Percentiles rank a stretch among this genome's conserved stretches.
These are phyloP conservation scores for Drosophila albomicans DNA, from an alignment of 1,140 invertebrate genomes.

Conservation along the genomic window DNA sequence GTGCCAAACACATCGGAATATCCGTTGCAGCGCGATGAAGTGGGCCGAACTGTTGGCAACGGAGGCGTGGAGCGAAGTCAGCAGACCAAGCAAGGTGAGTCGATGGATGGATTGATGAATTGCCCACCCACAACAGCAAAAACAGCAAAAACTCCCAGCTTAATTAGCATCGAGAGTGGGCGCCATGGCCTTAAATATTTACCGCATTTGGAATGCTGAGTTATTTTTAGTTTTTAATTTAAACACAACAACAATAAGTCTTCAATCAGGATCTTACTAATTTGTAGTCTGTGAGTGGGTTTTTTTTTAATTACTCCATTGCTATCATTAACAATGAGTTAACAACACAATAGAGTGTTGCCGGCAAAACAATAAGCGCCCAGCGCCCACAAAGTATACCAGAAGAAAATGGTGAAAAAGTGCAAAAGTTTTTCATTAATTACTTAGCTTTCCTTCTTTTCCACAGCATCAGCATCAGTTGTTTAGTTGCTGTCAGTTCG, in stretches of 20 bases:
- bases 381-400: neutral
- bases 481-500: neutral
- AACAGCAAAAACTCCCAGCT: neutral
- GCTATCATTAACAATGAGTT: slow-evolving; percentile 35
- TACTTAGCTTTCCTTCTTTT: slow-evolving; percentile 14
- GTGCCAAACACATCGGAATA: slow-evolving; percentile 87
- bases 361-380: slow-evolving; percentile 48
- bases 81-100: slow-evolving; percentile 77
- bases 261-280: slow-evolving; percentile 10
- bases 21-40: slow-evolving; percentile 89
- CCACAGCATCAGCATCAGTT: slow-evolving; percentile 4
- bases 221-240: slow-evolving; percentile 1
- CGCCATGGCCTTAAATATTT: neutral
- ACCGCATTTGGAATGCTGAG: neutral
- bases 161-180: neutral
- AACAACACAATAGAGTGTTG: slow-evolving; percentile 38
- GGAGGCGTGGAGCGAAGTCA: slow-evolving; percentile 69
- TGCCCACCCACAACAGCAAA: neutral
- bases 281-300: neutral
- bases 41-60: slow-evolving; percentile 85
- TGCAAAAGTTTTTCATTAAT: slow-evolving; percentile 37
- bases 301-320: slow-evolving; percentile 27
- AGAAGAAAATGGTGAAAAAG: slow-evolving; percentile 27
- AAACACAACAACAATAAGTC: slow-evolving; percentile 1
- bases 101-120: slow-evolving; percentile 5